Evolutionary conservation across 2,113 vertebrate genomes (phyloP), one percentile per base, ranked within the genome.

Genomic region (Addax nasomaculatus): DNA sequence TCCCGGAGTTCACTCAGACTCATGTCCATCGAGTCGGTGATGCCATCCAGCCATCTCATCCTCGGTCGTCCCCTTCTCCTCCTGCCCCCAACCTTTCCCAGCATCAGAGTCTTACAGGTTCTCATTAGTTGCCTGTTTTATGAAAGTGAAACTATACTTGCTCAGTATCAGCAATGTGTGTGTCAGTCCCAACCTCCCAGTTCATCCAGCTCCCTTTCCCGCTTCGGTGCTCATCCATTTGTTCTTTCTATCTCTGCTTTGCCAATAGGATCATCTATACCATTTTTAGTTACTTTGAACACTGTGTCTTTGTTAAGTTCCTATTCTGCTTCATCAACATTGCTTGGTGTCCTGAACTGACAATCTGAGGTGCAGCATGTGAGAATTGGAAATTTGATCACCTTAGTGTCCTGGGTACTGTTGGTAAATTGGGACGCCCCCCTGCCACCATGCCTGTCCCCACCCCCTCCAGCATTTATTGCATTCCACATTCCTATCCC

Each of bases 381-480:
- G 62, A 73, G 36, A 62, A 30, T 21, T 27, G 17, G 91, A 94
- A 94, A 96, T 58, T 5, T 58, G 81, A 96, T 96, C 83, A 8
- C 53, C 45, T 70, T 79, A 1, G 21, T 55, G 16, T 55, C 36
- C 16, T 21, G 47, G 51, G 70, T 21, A 60, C 23, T 60, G 17
- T 23, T 51, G 60, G 57, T 73, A 33, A 60, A 47, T 25, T 51
- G 30, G 43, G 57, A 80, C 0, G 5, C 5, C 10, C 67, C 30
- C 25, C 49, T 8, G 8, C 15, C 36, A 23, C 79, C 2, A 0
- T 14, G 39, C 43, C 39, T 7, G 3, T 39, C 39, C 39, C 25
- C 73, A 78, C 43, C 45, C 27, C 27, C 25, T 25, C 21, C 36
- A 33, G 27, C 30, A 33, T 23, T 6, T 64, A 90, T 62, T 33